A percentile compares a stretch with the other conserved stretches of the same genome.
phyloP scores from a whole-genome alignment of 2,113 vertebrate species.

The Symphodus melops region DNA sequence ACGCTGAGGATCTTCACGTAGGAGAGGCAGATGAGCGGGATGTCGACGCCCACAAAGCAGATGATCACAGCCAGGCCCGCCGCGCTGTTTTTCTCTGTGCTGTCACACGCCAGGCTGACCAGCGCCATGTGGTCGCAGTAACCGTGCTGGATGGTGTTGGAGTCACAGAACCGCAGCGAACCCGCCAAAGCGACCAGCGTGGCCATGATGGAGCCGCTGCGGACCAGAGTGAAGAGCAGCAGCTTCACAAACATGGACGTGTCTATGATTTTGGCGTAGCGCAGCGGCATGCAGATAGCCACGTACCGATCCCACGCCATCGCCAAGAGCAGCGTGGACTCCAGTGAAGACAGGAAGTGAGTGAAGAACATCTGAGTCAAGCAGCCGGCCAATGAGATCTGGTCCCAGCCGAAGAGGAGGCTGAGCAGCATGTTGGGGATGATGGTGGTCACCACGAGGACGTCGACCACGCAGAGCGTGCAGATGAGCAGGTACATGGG shows the following conservation, averaged over 20 bases:
- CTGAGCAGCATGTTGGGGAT: conserved; percentile 77
- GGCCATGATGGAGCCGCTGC: conserved; percentile 77
- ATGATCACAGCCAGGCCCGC: conserved; percentile 78
- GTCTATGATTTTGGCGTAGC: conserved; percentile 69
- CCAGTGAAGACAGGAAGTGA: conserved; percentile 83
- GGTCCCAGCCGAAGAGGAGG: conserved; percentile 68
- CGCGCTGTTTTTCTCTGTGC: conserved; percentile 46
- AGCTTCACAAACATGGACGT: conserved; percentile 53
- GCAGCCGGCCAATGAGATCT: conserved; percentile 79
- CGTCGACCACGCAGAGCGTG: conserved; percentile 77
- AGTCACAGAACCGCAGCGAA: conserved; percentile 77
- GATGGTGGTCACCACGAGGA: conserved; percentile 70
- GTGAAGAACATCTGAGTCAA: conserved; percentile 87
- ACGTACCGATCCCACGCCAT: conserved; percentile 85
- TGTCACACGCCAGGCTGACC: conserved; percentile 80
- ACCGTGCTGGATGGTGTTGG: conserved; percentile 75
- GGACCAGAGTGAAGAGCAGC: conserved; percentile 71
- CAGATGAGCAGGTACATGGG: conserved; percentile 84
- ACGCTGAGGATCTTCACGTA: conserved; percentile 78
- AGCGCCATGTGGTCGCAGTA: conserved; percentile 87
- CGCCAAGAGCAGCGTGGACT: conserved; percentile 80
- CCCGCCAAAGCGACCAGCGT: conserved; percentile 74
- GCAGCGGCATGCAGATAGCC: conserved; percentile 84
- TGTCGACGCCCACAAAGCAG: conserved; percentile 82
- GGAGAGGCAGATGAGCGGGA: conserved; percentile 79